Conservation (phyloP, 37 sponge, comb jelly and placozoan species). For the Cladorhizidae sp. region DNA sequence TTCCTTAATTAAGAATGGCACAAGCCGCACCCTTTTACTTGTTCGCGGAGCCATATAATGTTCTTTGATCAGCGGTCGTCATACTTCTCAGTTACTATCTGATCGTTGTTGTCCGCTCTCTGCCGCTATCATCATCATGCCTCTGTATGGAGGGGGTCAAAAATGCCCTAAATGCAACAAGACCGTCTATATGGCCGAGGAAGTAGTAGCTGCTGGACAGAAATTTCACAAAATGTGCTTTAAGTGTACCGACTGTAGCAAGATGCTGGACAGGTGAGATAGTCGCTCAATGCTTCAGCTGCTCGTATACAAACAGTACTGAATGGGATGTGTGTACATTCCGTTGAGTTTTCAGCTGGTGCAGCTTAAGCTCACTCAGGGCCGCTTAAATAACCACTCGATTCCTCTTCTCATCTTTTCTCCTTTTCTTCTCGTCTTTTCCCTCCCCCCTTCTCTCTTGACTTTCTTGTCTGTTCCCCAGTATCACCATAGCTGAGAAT, state of each 20-base stretch:
- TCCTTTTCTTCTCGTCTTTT: too few species aligned
- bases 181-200: constrained; percentile 92
- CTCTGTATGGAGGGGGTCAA: constrained; percentile 51
- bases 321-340: not conserved
- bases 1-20: too few species aligned
- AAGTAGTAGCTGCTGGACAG: constrained; percentile 75
- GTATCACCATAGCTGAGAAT: constrained; percentile 42
- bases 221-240: constrained; percentile 88
- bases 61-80: too few species aligned
- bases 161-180: constrained; percentile 85
- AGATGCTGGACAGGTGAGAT: constrained; percentile 64
- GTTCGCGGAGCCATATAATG: too few species aligned
- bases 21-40: too few species aligned
- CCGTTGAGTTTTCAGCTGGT: not conserved
- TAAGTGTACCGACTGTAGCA: constrained; percentile 82
- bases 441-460: too few species aligned
- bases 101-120: not conserved
- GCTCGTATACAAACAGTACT: not conserved
- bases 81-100: too few species aligned
- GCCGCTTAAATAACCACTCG: too few species aligned
- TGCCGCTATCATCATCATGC: constrained; percentile 21
- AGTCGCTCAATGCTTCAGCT: not conserved
- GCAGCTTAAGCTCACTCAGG: not conserved
- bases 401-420: too few species aligned
- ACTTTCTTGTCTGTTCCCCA: not conserved